phyloP scores from a whole-genome alignment of 35 echinoderm and acorn worm genomes.

The Acanthaster planci region DNA sequence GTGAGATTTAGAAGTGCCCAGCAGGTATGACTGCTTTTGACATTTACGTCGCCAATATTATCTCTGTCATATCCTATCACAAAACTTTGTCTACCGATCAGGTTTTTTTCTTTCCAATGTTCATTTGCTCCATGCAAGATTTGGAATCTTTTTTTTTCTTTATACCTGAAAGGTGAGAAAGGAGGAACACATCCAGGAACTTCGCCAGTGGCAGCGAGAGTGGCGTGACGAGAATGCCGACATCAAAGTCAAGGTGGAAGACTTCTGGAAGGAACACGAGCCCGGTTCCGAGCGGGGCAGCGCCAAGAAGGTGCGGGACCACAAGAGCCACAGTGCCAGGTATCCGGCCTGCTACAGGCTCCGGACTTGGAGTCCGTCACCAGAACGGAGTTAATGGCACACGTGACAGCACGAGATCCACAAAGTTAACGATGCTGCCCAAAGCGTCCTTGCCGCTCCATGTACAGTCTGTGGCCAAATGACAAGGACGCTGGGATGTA shows the following conservation, averaged over 20 bases:
- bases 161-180: slow-evolving; percentile 62
- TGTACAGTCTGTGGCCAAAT: no score
- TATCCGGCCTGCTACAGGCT: slow-evolving; percentile 75
- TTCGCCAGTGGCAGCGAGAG: slow-evolving; percentile 89
- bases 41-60: no score
- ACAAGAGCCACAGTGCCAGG: slow-evolving; percentile 53
- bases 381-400: slow-evolving; percentile 27
- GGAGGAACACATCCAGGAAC: slow-evolving; percentile 78
- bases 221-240: slow-evolving; percentile 93
- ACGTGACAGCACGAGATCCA: background rate
- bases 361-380: slow-evolving; percentile 77
- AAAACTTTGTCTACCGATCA: no score
- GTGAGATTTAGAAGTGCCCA: no score
- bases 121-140: no score
- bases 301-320: slow-evolving; percentile 48
- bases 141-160: no score
- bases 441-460: background rate
- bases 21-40: no score
- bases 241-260: slow-evolving; percentile 89
- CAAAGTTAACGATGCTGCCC: background rate
- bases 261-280: slow-evolving; percentile 97
- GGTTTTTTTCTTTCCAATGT: no score
- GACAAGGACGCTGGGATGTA: no score
- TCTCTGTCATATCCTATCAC: no score
- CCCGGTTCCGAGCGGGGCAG: slow-evolving; percentile 68